These are phyloP conservation scores for Schrankia costaestrigalis DNA, from an alignment of 2,888 invertebrate genomes.

Conservation along the genomic window DNA sequence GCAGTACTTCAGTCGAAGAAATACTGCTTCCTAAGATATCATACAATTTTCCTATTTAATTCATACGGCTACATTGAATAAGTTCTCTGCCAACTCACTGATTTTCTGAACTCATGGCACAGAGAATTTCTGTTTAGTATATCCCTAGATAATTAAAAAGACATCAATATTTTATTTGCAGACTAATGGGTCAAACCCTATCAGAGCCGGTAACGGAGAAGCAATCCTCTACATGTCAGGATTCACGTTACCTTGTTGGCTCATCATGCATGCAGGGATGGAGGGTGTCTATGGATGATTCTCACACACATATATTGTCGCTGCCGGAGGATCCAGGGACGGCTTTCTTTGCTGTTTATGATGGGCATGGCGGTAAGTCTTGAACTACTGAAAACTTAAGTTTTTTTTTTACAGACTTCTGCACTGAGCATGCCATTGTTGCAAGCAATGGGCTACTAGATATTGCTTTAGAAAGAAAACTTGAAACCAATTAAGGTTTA, in stretches of 20 bases:
- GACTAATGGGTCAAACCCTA: constrained; percentile 96
- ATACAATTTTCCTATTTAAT: no score
- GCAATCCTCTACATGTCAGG: constrained; percentile 90
- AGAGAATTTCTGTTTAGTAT: no score
- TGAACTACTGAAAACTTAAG: neutral
- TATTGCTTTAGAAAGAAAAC: no score
- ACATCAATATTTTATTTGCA: constrained; percentile 23
- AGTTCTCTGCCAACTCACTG: no score
- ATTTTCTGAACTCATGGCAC: no score
- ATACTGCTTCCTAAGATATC: neutral
- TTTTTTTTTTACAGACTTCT: no score
- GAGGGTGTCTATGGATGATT: constrained; percentile 99
- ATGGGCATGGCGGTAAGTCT: constrained; percentile 91
- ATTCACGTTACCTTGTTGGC: constrained; percentile 88
- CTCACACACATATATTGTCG: constrained; percentile 96
- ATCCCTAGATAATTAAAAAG: neutral
- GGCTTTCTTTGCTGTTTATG: constrained; percentile 98
- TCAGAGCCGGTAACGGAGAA: constrained; percentile 97
- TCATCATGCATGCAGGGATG: constrained; percentile 99
- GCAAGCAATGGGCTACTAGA: no score
- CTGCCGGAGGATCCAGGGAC: constrained; percentile 95
- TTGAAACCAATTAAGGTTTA: no score
- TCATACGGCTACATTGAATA: no score
- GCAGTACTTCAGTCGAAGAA: neutral
- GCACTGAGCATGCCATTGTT: no score